Conservation (phyloP, 1,140 invertebrate species). For the Tetranychus cinnabarinus region DNA sequence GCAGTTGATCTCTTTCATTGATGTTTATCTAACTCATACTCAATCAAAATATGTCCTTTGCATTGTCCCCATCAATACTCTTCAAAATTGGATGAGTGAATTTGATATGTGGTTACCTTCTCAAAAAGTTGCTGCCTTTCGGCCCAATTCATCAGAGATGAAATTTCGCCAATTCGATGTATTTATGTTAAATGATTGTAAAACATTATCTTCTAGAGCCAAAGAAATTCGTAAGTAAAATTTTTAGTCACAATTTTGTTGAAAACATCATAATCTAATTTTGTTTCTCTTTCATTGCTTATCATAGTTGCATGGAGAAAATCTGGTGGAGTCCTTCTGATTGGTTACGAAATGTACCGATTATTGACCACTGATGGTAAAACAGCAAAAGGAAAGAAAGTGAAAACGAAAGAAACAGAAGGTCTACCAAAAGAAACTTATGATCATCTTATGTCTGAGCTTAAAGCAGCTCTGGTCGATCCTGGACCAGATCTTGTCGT, state of each 20-base stretch:
- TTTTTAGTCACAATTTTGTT: neutral
- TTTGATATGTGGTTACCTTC: slow-evolving; percentile 86
- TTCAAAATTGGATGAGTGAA: slow-evolving; percentile 94
- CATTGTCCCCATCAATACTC: slow-evolving; percentile 95
- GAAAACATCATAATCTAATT: neutral
- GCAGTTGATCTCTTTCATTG: slow-evolving; percentile 66
- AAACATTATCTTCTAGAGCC: slow-evolving; percentile 58
- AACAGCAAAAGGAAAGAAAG: slow-evolving; percentile 4
- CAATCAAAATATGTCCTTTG: slow-evolving; percentile 67
- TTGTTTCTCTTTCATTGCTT: neutral
- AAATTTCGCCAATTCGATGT: slow-evolving; percentile 56
- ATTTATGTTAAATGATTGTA: slow-evolving; percentile 79
- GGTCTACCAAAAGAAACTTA: slow-evolving; percentile 7
- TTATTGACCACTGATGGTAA: slow-evolving; percentile 8
- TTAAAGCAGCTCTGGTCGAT: slow-evolving; percentile 58
- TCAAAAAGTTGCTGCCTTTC: slow-evolving; percentile 5
- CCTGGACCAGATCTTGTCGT: slow-evolving; percentile 84
- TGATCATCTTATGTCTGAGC: slow-evolving; percentile 29
- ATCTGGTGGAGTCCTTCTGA: slow-evolving; percentile 69
- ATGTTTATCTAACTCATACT: slow-evolving; percentile 78
- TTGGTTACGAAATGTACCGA: slow-evolving; percentile 89
- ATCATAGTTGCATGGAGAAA: slow-evolving; percentile 48
- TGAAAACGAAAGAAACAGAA: neutral
- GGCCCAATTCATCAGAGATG: slow-evolving; percentile 11
- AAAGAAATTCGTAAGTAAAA: slow-evolving; percentile 32